Evolutionary conservation across 1,140 invertebrate species (phyloP).

Genomic region (Potamilus streckersoni): DNA sequence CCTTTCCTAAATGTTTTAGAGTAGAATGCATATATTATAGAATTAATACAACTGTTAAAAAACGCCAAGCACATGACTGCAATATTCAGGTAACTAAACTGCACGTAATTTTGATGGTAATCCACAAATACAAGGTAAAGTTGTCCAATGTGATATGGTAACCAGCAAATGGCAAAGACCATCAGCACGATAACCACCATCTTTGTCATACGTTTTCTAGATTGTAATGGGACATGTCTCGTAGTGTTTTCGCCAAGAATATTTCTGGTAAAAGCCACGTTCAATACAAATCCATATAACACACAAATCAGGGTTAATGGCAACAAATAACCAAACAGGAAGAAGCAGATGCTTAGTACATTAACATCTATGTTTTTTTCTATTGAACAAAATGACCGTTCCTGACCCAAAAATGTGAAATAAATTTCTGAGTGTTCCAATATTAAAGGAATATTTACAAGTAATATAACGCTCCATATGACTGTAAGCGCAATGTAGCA

Average conservation of each 20-base stretch:
- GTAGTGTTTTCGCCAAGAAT: slow-evolving; percentile 78
- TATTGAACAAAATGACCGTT: slow-evolving; percentile 49
- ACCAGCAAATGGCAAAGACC: no score
- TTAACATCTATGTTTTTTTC: background rate
- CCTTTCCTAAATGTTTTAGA: no score
- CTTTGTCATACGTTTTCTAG: no score
- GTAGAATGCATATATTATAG: no score
- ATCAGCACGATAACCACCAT: no score
- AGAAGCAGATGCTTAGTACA: slow-evolving; percentile 66
- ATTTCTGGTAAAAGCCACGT: slow-evolving; percentile 73
- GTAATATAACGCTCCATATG: slow-evolving; percentile 84
- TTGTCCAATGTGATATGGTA: no score
- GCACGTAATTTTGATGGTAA: no score
- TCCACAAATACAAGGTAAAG: no score
- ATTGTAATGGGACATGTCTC: slow-evolving; percentile 57
- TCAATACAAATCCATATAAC: slow-evolving; percentile 91
- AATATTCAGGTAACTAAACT: no score
- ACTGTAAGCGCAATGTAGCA: slow-evolving; percentile 76
- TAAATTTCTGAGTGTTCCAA: slow-evolving; percentile 80
- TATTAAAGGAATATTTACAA: slow-evolving; percentile 79
- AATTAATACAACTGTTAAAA: no score
- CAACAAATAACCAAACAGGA: slow-evolving; percentile 68
- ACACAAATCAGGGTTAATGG: slow-evolving; percentile 81
- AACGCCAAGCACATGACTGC: no score
- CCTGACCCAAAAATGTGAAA: slow-evolving; percentile 71